Evolutionary conservation across 2,113 vertebrate species (phyloP), one percentile per base, ranked within the genome.

Genomic region (Aleadryas rufinucha): DNA sequence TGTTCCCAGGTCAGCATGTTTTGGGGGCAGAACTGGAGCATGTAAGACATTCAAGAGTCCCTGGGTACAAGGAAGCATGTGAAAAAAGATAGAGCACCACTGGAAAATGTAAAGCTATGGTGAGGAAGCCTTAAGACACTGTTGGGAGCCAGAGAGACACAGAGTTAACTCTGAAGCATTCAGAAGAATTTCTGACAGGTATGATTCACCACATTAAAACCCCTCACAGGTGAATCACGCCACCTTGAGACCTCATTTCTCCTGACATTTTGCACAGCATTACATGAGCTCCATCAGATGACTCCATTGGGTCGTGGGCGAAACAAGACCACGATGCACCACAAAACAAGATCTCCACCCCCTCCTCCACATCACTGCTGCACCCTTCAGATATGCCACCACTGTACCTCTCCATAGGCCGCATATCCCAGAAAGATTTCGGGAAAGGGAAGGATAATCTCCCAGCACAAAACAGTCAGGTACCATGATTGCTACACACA

Each of bases 201-300:
- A 33, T 94, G 95, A 97, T 88, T 97, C 96, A 96, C 54, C 2
- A 2, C 57, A 78, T 90, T 93, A 71, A 91, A 93, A 93, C 83
- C 85, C 76, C 86, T 95, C 13, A 8, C 93, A 97, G 90, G 92
- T 97, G 97, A 97, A 95, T 97, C 95, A 97, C 23, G 1, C 39
- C 92, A 96, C 84, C 93, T 57, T 28, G 91, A 97, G 79, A 95
- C 72, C 79, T 97, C 69, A 76, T 83, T 84, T 78, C 74, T 87
- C 90, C 83, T 97, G 95, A 96, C 92, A 85, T 96, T 97, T 90
- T 84, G 68, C 10, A 2, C 69, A 87, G 87, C 76, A 64, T 44
- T 76, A 79, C 71, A 75, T 7, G 86, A 94, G 90, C 83, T 77
- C 63, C 80, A 50, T 95, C 87, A 90, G 87, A 92, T 92, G 95